These are phyloP conservation scores for Pitta sordida DNA, from an alignment of 2,113 vertebrate genomes.

Conservation along the genomic window DNA sequence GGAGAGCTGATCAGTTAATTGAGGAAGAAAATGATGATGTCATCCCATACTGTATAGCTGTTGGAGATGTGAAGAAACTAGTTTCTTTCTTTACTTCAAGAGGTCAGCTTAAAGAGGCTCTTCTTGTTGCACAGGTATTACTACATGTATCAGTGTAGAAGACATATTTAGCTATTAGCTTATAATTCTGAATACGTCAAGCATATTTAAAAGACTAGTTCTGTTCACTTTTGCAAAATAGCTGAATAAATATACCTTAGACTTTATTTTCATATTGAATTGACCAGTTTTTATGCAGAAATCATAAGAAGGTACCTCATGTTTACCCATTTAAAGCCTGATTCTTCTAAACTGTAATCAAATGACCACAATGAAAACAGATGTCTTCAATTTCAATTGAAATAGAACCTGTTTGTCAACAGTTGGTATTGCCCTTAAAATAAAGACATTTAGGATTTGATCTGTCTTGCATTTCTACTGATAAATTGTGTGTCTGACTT, in stretches of 20 bases:
- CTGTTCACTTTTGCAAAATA: background rate
- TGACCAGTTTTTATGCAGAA: background rate
- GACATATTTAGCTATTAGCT: background rate
- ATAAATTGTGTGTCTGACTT: background rate
- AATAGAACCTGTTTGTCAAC: background rate
- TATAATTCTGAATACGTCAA: background rate
- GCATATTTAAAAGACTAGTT: background rate
- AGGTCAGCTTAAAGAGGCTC: constrained; percentile 90
- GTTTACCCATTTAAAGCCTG: background rate
- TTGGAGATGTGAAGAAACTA: constrained; percentile 88
- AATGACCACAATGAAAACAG: background rate
- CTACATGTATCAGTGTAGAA: background rate
- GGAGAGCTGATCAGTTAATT: constrained; percentile 95
- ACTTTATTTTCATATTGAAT: background rate
- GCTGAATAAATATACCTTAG: background rate
- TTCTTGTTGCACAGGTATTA: constrained; percentile 91
- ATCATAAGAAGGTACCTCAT: background rate
- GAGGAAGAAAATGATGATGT: constrained; percentile 92
- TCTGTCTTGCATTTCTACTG: background rate
- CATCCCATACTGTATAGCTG: constrained; percentile 92
- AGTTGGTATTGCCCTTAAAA: background rate
- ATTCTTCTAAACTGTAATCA: background rate
- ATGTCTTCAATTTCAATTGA: background rate
- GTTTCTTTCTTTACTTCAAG: constrained; percentile 88
- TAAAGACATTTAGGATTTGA: background rate